Conservation (phyloP, 2,113 vertebrate species). For the Cathartes aura region DNA sequence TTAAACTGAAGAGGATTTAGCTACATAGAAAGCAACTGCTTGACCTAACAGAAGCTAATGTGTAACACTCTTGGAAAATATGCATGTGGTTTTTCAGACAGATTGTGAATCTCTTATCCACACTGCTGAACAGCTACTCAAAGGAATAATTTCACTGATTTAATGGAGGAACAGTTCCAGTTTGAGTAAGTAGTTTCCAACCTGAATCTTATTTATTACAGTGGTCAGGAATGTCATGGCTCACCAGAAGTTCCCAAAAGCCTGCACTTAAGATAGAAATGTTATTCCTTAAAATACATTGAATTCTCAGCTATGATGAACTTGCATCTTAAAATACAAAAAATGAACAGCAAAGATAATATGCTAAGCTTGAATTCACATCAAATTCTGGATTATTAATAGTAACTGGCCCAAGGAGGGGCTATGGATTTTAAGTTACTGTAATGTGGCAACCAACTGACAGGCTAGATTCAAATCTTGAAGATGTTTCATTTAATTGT, state of each 20-base stretch:
- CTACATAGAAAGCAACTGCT: neutral
- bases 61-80: neutral
- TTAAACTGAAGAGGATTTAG: neutral
- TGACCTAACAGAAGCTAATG: constrained; percentile 1
- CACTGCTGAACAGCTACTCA: constrained; percentile 4
- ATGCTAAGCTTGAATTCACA: neutral
- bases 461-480: constrained; percentile 58
- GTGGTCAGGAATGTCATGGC: neutral
- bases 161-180: constrained; percentile 24
- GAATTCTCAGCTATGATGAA: neutral
- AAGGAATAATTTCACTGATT: constrained; percentile 36
- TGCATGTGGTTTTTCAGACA: constrained; percentile 24
- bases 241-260: neutral
- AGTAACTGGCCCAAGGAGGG: neutral
- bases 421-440: neutral
- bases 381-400: neutral
- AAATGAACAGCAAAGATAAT: neutral
- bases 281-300: neutral
- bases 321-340: neutral
- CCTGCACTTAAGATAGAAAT: neutral
- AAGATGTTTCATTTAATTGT: constrained; percentile 40
- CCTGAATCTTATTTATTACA: constrained; percentile 26
- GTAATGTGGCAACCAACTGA: constrained; percentile 2
- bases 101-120: constrained; percentile 41
- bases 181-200: constrained; percentile 34